Conservation (phyloP, 2,797 vertebrate species). For the Steatocranus sp. region DNA sequence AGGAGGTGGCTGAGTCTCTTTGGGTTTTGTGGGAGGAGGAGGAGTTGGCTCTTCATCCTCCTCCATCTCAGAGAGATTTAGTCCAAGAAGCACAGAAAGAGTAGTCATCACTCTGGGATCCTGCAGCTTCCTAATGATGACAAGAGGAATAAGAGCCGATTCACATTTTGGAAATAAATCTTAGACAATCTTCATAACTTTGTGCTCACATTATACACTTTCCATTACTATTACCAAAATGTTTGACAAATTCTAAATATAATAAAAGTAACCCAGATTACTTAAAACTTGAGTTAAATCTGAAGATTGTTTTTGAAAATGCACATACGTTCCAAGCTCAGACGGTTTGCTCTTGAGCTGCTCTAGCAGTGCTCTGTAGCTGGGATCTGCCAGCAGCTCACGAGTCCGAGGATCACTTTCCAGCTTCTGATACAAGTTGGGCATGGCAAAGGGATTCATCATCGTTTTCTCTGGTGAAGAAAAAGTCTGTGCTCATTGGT, state of each 20-base stretch:
- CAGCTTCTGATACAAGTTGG: slow-evolving; percentile 87
- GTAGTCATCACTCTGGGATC: slow-evolving; percentile 92
- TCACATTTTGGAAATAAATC: neutral
- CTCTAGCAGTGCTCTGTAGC: slow-evolving; percentile 87
- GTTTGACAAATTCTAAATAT: neutral
- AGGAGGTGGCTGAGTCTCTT: slow-evolving; percentile 77
- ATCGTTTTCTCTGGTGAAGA: slow-evolving; percentile 81
- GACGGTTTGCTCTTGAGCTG: slow-evolving; percentile 85
- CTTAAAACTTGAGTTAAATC: neutral
- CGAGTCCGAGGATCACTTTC: slow-evolving; percentile 85
- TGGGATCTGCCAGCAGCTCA: slow-evolving; percentile 81
- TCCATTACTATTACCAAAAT: neutral
- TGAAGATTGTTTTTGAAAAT: neutral
- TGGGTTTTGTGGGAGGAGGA: slow-evolving; percentile 78
- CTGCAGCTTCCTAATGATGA: slow-evolving; percentile 80
- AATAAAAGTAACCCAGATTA: neutral
- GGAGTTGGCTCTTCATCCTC: slow-evolving; percentile 84
- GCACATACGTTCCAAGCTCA: slow-evolving; percentile 86
- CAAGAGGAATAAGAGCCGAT: neutral
- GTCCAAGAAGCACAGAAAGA: slow-evolving; percentile 88
- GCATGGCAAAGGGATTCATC: slow-evolving; percentile 92
- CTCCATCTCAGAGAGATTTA: slow-evolving; percentile 86
- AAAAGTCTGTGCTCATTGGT: neutral
- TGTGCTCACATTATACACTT: neutral
- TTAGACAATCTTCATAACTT: neutral